These are phyloP conservation scores for Platycnemis pennipes DNA, from an alignment of 2,888 invertebrate species.

Conservation along the genomic window DNA sequence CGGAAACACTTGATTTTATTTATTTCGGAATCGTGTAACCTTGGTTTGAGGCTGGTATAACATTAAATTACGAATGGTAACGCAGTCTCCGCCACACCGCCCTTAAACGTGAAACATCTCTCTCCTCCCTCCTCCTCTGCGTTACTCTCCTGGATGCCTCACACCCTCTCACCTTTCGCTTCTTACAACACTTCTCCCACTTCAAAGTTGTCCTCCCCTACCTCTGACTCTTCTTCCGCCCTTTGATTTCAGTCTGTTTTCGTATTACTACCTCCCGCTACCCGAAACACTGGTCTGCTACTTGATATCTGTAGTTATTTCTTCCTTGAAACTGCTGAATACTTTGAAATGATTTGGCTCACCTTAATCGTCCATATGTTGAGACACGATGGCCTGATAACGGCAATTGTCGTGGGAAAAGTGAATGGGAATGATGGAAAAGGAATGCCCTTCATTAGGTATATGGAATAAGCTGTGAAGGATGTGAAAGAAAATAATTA, in stretches of 20 bases:
- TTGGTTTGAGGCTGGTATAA: slow-evolving; percentile 42
- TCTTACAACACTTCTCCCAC: neutral
- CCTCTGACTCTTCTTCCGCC: neutral
- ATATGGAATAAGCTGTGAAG: too few relatives aligned
- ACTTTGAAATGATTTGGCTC: too few relatives aligned
- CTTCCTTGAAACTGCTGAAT: too few relatives aligned
- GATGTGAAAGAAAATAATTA: too few relatives aligned
- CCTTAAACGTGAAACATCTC: slow-evolving; percentile 7
- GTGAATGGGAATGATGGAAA: too few relatives aligned
- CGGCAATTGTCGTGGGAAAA: too few relatives aligned
- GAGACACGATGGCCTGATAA: too few relatives aligned
- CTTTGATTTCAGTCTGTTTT: neutral
- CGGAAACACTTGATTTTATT: slow-evolving; percentile 52
- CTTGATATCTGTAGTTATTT: too few relatives aligned
- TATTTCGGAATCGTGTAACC: slow-evolving; percentile 55
- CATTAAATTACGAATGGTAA: slow-evolving; percentile 42
- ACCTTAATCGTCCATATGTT: too few relatives aligned
- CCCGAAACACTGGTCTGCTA: too few relatives aligned
- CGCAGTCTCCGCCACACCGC: neutral
- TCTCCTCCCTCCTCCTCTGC: neutral
- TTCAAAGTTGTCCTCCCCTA: neutral
- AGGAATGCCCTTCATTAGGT: too few relatives aligned
- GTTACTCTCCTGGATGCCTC: neutral
- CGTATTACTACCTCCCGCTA: neutral
- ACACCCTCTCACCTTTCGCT: neutral